phyloP scores from a whole-genome alignment of 2,113 vertebrate genomes.

The Amazona vittata region DNA sequence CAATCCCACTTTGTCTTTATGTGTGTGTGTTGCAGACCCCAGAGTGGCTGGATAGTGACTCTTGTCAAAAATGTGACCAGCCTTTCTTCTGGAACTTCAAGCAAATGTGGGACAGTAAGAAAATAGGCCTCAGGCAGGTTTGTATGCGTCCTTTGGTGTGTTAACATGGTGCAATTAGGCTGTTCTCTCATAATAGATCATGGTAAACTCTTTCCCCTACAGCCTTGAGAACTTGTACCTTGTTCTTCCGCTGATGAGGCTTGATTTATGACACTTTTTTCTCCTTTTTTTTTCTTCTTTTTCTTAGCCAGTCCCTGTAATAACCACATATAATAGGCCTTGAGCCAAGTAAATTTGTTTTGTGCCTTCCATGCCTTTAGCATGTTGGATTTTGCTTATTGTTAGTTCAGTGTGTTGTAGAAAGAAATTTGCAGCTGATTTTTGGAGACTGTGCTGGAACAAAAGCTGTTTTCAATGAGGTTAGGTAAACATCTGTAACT shows the following conservation, averaged over 20 bases:
- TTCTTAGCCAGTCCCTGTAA: background rate
- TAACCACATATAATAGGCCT: background rate
- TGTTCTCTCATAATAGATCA: background rate
- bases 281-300: background rate
- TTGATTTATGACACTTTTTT: background rate
- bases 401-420: background rate
- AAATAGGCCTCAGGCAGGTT: conserved; percentile 96
- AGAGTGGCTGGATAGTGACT: conserved; percentile 97
- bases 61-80: conserved; percentile 97
- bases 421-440: background rate
- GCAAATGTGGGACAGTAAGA: conserved; percentile 99
- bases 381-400: background rate
- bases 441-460: background rate
- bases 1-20: background rate
- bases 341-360: background rate
- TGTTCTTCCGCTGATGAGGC: background rate
- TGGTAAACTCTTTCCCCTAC: background rate
- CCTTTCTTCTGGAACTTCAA: conserved; percentile 99
- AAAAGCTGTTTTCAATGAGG: background rate
- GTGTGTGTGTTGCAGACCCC: conserved; percentile 84
- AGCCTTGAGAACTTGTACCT: background rate
- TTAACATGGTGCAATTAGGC: background rate
- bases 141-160: background rate
- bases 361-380: background rate
- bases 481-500: background rate